Conservation (phyloP, 2,888 invertebrate genomes). For the Coenonympha glycerion region DNA sequence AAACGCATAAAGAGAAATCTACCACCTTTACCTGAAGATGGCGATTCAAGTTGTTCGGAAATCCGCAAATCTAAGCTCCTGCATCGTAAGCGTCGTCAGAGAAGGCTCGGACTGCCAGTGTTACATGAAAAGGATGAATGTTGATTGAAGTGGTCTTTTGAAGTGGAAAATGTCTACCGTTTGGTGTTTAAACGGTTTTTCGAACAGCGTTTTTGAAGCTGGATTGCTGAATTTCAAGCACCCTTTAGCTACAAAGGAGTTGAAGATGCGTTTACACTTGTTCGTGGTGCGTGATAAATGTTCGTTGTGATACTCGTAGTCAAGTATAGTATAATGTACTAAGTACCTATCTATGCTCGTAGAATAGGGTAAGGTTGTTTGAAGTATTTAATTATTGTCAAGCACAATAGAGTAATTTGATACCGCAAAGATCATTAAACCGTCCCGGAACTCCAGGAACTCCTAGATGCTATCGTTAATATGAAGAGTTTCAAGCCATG, state of each 20-base stretch:
- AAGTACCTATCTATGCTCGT: no score
- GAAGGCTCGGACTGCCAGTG: slow-evolving; percentile 54
- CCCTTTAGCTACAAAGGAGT: neutral
- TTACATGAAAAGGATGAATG: slow-evolving; percentile 61
- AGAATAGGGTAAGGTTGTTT: neutral
- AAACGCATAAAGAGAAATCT: slow-evolving; percentile 53
- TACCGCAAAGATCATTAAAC: no score
- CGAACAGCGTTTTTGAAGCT: neutral
- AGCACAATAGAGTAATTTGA: no score
- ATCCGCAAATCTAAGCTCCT: slow-evolving; percentile 48
- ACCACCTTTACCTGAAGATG: slow-evolving; percentile 62
- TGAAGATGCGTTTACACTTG: neutral
- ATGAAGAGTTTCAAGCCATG: no score
- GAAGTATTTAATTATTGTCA: no score
- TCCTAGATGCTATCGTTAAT: no score
- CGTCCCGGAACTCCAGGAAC: neutral
- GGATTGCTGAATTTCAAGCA: neutral
- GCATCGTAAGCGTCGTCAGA: slow-evolving; percentile 47
- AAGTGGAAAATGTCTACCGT: slow-evolving; percentile 3
- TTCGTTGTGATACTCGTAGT: neutral
- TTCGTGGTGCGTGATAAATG: neutral
- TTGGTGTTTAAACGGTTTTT: neutral
- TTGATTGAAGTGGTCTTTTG: slow-evolving; percentile 35
- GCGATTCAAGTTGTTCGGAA: slow-evolving; percentile 58
- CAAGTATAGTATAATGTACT: no score